A percentile compares a stretch with the other conserved stretches of the same genome.
Conservation (phyloP, 2,113 vertebrate species). For the Plotosus lineatus region DNA sequence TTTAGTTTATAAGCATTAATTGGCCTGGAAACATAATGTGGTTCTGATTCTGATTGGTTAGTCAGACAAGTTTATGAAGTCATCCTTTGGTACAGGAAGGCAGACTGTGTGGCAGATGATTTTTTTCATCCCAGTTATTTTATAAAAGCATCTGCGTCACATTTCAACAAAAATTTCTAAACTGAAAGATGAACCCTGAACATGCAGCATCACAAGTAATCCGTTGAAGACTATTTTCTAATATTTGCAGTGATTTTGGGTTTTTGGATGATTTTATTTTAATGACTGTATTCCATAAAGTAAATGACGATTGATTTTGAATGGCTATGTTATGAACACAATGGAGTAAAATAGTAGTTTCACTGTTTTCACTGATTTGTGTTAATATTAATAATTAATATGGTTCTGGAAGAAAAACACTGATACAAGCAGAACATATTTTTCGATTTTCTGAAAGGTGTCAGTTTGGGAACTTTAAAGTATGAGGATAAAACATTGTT, state of each 20-base stretch:
- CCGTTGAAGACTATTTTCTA: not conserved
- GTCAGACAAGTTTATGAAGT: not conserved
- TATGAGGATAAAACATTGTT: not conserved
- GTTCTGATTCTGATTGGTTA: not conserved
- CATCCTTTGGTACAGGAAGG: not conserved
- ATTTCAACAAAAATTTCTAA: not conserved
- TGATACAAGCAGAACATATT: not conserved
- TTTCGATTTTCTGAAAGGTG: not conserved
- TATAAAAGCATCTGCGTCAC: not conserved
- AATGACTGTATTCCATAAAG: no score
- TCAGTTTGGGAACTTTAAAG: not conserved
- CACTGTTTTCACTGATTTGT: no score
- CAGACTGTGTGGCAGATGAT: not conserved
- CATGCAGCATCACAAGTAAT: not conserved
- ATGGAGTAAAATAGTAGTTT: no score
- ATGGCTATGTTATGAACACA: not conserved
- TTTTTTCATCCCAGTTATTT: not conserved
- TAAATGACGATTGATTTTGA: no score
- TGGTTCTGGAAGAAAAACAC: not conserved
- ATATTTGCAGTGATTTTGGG: not conserved
- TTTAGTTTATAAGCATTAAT: not conserved
- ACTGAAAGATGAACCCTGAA: not conserved
- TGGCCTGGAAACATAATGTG: not conserved
- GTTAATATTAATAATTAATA: no score
- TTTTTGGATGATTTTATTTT: not conserved